Evolutionary conservation across 2,888 invertebrate species (phyloP), one percentile per base, ranked within the genome.

Genomic region (Dyspetes luteomarginatus): DNA sequence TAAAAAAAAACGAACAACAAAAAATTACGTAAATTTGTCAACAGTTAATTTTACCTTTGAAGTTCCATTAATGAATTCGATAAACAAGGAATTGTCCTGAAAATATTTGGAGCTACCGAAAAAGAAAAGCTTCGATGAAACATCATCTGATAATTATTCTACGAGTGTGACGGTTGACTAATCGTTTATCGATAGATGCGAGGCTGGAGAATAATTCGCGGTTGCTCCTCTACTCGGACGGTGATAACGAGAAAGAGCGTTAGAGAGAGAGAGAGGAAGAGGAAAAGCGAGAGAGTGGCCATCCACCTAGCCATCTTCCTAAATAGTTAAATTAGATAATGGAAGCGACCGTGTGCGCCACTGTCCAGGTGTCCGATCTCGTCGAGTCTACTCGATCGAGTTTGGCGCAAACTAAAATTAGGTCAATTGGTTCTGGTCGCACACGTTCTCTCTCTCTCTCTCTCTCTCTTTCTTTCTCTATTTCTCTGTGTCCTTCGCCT

Each of bases 261-360:
- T 43, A 55, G 56, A 28, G 28, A 43, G 7, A 43, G 52, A 68
- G 55, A 4, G 24, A 52, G 64, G 4, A 36, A 12, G 58, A 36
- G 60, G 52, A 24, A 17, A 22, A 36, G 19, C 50, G 41, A 36
- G 50, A 22, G 67, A 64, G 36, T 45, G 67, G 77, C 15, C 80
- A 74, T 80, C 52, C 69, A 74, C 58, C 62, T 52, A 64, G 75
- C 64, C 77, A 36, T 36, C 48, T 74, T 65, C 76, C 88, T 89
- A 89, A 89, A 88, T 89, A 88, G 89, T 88, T 88, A 85, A 89
- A 89, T 89, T 87, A 88, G 86, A 86, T 86, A 88, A 88, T 87
- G 85, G 85, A 82, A 83, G 78, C 65, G 50, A 69, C 77, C 60
- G 80, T 68, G 79, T 58, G 52, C 58, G 65, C 36, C 64, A 52